Evolutionary conservation across 2,797 vertebrate genomes (phyloP), one percentile per base, ranked within the genome.

Genomic region (Sebastes variabilis): DNA sequence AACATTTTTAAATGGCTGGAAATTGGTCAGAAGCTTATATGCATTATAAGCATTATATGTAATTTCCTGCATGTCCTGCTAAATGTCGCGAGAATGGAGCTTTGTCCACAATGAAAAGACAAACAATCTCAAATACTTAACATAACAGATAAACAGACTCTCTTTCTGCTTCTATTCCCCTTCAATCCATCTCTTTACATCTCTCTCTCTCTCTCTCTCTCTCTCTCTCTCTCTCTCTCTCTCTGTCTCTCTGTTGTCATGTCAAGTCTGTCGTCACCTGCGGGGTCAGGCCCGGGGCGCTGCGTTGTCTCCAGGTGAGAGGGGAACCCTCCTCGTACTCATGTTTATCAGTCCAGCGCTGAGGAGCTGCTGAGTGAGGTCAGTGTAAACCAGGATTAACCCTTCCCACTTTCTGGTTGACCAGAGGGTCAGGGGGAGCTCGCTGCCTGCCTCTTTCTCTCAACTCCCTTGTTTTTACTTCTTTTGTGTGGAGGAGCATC

Each of bases 281-380:
- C 32, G 59, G 61, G 84, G 86, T 94, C 78, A 87, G 65, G 59
- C 77, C 30, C 1, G 20, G 88, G 86, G 80, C 60, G 5, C 61
- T 36, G 67, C 9, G 42, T 65, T 82, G 62, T 88, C 77, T 83
- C 69, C 90, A 90, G 90, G 89, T 91, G 87, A 91, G 80, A 74
- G 79, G 79, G 76, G 79, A 87, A 74, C 80, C 85, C 73, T 61
- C 79, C 59, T 66, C 52, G 46, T 71, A 72, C 82, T 89, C 71
- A 2, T 83, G 81, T 90, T 92, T 81, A 82, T 89, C 88, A 82
- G 71, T 69, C 27, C 42, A 29, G 62, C 3, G 25, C 58, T 72
- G 85, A 91, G 87, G 76, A 92, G 85, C 87, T 85, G 92, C 81
- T 92, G 93, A 94, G 86, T 92, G 93, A 94, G 79, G 81, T 80